Evolutionary conservation across 2,888 invertebrate genomes (phyloP), one percentile per base, ranked within the genome.

Genomic region (Pyrrhosoma nymphula): DNA sequence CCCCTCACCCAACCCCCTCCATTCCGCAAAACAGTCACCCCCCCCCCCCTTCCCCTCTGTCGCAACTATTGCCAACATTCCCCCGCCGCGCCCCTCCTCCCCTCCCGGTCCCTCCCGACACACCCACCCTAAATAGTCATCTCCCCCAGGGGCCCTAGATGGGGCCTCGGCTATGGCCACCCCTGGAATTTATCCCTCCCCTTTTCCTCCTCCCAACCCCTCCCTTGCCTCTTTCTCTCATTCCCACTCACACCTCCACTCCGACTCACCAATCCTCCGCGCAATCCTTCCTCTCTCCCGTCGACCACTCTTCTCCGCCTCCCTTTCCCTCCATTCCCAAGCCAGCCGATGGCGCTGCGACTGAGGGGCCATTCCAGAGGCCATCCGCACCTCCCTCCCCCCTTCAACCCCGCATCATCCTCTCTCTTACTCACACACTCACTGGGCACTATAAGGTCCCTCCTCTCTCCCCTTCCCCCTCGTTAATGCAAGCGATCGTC

Each of bases 91-190:
- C n/a, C 10, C 14, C 20, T 10, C 47, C 60, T 60, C 90, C 60
- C 2, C 16, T 60, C 60, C 60, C 20, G 16, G 60, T 20, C 60
- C 2, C 60, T 39, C 60, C 63, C 63, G 39, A 88, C 88, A 39
- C 69, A 63, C 91, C 93, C 93, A 63, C 91, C 91, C 91, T 26
- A 91, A 91, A 91, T 63, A 91, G 91, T 91, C 91, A 69, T 93
- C 93, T 93, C 93, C 93, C 93, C 30, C 69, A 69, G 69, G 93
- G 93, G 93, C 93, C 63, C 93, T 93, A 93, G 63, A 93, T 69
- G 55, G 26, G 39, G 47, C 63, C 82, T 35, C 35, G 47, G 47
- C 69, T 69, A 93, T 93, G 69, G 93, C 47, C 93, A 93, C 93
- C 93, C 63, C 69, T 69, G 93, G 93, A 93, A 93, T 93, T 93